Percentiles rank a stretch among this genome's conserved stretches.
These are phyloP conservation scores for Lethrus apterus DNA, from an alignment of 1,140 invertebrate genomes.

Conservation along the genomic window DNA sequence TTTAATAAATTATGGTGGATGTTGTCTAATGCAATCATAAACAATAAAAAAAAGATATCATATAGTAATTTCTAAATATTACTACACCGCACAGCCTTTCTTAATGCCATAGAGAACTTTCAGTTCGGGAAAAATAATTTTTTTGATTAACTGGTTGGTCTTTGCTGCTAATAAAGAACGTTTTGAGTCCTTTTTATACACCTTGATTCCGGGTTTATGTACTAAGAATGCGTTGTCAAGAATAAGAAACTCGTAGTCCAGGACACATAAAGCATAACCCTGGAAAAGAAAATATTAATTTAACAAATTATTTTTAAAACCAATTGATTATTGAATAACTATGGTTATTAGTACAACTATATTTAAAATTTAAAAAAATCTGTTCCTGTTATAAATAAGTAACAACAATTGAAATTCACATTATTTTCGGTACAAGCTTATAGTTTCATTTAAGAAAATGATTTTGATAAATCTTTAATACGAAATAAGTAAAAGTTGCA, in stretches of 20 bases:
- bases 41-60: not conserved
- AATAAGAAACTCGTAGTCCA: constrained; percentile 85
- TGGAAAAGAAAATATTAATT: constrained; percentile 37
- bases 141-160: constrained; percentile 72
- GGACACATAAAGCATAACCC: constrained; percentile 79
- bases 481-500: too few species aligned
- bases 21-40: too few species aligned
- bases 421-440: too few species aligned
- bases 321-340: too few species aligned
- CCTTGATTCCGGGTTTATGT: constrained; percentile 80
- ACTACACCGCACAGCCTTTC: constrained; percentile 72
- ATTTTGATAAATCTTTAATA: too few species aligned
- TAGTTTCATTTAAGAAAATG: too few species aligned
- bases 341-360: too few species aligned
- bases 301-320: too few species aligned
- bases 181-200: constrained; percentile 66
- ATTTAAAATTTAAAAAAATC: too few species aligned
- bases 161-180: constrained; percentile 66
- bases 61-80: not conserved
- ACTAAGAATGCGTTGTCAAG: constrained; percentile 84
- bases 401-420: too few species aligned
- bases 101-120: constrained; percentile 72
- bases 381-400: too few species aligned
- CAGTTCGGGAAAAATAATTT: constrained; percentile 75
- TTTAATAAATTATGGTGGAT: too few species aligned